Conservation (phyloP, 2,113 vertebrate species). For the Vulpes lagopus region DNA sequence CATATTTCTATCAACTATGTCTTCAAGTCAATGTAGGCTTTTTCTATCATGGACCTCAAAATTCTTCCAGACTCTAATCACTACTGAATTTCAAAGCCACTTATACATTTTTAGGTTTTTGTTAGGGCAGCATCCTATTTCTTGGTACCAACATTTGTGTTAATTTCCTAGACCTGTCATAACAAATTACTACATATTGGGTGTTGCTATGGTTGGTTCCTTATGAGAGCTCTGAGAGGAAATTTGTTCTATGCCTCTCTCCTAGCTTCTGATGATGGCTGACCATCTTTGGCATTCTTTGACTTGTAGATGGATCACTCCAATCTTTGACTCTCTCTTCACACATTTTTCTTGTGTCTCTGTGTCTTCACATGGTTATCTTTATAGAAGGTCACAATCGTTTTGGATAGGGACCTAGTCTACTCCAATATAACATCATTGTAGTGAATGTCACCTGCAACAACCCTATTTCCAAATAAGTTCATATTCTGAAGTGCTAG, state of each 20-base stretch:
- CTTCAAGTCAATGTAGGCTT: not conserved
- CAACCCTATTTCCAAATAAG: not conserved
- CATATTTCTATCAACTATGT: not conserved
- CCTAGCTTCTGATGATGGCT: not conserved
- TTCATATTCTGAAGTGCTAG: not conserved
- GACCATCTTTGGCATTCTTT: not conserved
- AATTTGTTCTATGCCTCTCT: not conserved
- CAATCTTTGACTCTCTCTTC: not conserved
- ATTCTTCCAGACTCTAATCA: not conserved
- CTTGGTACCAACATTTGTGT: not conserved
- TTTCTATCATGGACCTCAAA: not conserved
- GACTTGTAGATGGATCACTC: not conserved
- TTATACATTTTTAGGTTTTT: not conserved
- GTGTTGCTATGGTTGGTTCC: not conserved
- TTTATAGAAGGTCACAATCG: not conserved
- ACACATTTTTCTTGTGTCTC: not conserved
- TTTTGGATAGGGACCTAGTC: not conserved
- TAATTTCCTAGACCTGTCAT: not conserved
- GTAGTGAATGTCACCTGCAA: not conserved
- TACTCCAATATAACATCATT: not conserved
- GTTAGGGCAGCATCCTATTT: not conserved
- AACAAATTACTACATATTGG: not conserved
- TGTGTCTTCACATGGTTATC: not conserved
- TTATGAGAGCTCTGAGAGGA: not conserved
- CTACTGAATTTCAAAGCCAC: not conserved